Evolutionary conservation across 2,888 invertebrate species (phyloP).

Genomic region (Scaptodrosophila latifasciaeformis): DNA sequence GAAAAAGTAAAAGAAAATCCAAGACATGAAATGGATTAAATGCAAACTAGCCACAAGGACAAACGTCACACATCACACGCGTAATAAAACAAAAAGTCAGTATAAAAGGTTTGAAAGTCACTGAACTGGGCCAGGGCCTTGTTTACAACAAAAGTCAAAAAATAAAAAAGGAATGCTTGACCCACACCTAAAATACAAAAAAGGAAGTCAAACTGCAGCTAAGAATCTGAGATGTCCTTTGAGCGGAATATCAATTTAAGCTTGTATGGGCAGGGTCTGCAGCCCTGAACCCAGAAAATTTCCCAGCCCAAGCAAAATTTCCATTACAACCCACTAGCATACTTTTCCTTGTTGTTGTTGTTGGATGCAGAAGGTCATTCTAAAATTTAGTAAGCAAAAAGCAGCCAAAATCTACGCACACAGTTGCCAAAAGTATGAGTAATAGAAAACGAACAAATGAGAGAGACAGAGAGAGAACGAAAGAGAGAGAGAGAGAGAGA

Average conservation of each 20-base stretch:
- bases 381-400: constrained; percentile 25
- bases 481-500: too few relatives aligned
- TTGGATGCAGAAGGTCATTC: constrained; percentile 30
- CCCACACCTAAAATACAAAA: too few relatives aligned
- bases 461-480: too few relatives aligned
- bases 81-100: too few relatives aligned
- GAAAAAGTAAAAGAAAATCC: not conserved
- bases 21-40: not conserved
- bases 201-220: too few relatives aligned
- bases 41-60: not conserved
- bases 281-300: constrained; percentile 27
- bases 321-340: constrained; percentile 4
- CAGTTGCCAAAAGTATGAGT: too few relatives aligned
- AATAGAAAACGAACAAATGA: too few relatives aligned
- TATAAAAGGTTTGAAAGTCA: constrained; percentile 4
- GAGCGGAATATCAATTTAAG: too few relatives aligned
- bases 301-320: constrained; percentile 31
- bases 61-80: not conserved
- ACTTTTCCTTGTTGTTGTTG: not conserved
- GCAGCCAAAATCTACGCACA: constrained; percentile 11
- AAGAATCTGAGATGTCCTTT: too few relatives aligned
- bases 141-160: not conserved
- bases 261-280: too few relatives aligned
- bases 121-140: constrained; percentile 1
- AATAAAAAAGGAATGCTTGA: constrained; percentile 15